A percentile compares a stretch with the other conserved stretches of the same genome.
phyloP scores from a whole-genome alignment of 2,888 invertebrate species.

The Drosophila algonquin region DNA sequence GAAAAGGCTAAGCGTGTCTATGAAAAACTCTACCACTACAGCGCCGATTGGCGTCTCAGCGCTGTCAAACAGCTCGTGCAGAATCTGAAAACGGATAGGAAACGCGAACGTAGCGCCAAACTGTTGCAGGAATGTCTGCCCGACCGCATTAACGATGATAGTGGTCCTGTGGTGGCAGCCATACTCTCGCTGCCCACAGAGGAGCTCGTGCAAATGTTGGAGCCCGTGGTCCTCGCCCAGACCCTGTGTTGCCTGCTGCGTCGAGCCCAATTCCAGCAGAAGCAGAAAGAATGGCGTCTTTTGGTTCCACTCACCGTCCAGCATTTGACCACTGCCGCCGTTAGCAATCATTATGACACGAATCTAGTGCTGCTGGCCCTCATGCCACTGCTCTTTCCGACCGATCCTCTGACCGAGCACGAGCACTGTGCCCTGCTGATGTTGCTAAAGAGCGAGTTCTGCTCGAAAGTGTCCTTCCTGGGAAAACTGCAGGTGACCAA shows the following conservation, averaged over 20 bases:
- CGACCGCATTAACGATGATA: slow-evolving; percentile 89
- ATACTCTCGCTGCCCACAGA: slow-evolving; percentile 84
- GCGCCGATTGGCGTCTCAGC: slow-evolving; percentile 87
- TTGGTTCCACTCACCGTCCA: slow-evolving; percentile 84
- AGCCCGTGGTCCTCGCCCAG: slow-evolving; percentile 83
- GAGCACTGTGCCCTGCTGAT: slow-evolving; percentile 58
- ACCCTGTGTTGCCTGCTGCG: slow-evolving; percentile 85
- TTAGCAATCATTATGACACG: slow-evolving; percentile 82
- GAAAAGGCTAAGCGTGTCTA: slow-evolving; percentile 86
- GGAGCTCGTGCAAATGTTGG: slow-evolving; percentile 84
- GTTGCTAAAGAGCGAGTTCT: slow-evolving; percentile 70
- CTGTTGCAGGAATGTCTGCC: slow-evolving; percentile 87
- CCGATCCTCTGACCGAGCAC: slow-evolving; percentile 33
- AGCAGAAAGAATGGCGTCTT: slow-evolving; percentile 82
- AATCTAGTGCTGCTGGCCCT: slow-evolving; percentile 76
- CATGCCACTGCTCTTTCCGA: slow-evolving; percentile 78
- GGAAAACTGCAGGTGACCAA: slow-evolving; percentile 41
- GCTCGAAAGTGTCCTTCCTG: slow-evolving; percentile 63
- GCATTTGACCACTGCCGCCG: slow-evolving; percentile 84
- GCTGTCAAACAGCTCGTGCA: slow-evolving; percentile 88
- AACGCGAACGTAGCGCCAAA: slow-evolving; percentile 81
- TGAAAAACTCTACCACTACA: slow-evolving; percentile 90
- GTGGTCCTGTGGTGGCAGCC: slow-evolving; percentile 86
- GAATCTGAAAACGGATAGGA: slow-evolving; percentile 84
- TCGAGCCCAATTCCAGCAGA: slow-evolving; percentile 80